phyloP scores from a whole-genome alignment of 2,113 vertebrate species.

The Phodopus roborovskii region DNA sequence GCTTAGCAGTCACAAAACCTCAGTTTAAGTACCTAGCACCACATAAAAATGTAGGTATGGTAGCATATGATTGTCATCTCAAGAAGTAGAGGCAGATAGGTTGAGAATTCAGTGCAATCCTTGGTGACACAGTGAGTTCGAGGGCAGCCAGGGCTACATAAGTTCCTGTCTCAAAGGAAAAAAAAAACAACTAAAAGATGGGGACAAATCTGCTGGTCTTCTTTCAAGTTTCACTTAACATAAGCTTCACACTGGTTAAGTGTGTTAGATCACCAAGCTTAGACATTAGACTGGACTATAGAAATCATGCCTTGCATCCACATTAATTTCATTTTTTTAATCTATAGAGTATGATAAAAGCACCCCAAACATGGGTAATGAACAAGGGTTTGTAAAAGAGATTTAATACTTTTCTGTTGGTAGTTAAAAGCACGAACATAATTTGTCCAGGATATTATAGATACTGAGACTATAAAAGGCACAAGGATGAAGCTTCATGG shows the following conservation, averaged over 20 bases:
- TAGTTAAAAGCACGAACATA: conserved; percentile 36
- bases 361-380: neutral
- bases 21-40: neutral
- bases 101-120: neutral
- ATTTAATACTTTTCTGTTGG: neutral
- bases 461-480: neutral
- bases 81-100: neutral
- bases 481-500: neutral
- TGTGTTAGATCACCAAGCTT: neutral
- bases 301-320: neutral
- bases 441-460: neutral
- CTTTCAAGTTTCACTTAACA: neutral
- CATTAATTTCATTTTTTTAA: neutral
- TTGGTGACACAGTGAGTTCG: neutral
- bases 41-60: neutral
- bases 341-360: neutral
- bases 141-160: neutral
- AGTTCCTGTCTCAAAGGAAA: neutral
- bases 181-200: neutral
- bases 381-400: neutral
- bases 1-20: neutral
- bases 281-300: neutral
- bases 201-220: neutral
- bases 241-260: neutral
- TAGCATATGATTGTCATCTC: neutral